phyloP scores from a whole-genome alignment of 2,113 vertebrate genomes.

The Cyanistes caeruleus region DNA sequence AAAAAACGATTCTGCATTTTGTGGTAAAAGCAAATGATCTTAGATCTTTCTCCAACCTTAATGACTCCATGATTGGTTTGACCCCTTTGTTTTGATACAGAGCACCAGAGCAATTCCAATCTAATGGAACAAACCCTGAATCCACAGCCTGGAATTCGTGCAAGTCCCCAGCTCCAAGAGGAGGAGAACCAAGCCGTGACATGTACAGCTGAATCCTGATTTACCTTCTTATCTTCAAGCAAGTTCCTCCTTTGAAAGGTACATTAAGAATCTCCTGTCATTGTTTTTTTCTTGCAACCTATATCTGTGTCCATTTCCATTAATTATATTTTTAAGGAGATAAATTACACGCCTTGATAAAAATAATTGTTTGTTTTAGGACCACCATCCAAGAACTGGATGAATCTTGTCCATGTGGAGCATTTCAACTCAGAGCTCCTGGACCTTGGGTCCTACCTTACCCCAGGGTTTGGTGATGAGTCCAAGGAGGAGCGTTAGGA shows the following conservation, averaged over 20 bases:
- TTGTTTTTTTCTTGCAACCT: not conserved
- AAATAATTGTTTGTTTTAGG: not conserved
- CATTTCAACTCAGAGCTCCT: not conserved
- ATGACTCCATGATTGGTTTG: not conserved
- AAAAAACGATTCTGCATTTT: not conserved
- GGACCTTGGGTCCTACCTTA: not conserved
- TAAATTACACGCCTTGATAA: not conserved
- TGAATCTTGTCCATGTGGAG: not conserved
- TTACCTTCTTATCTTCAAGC: not conserved
- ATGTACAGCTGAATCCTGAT: not conserved
- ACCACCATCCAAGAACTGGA: not conserved
- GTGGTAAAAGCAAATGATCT: not conserved
- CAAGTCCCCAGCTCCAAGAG: not conserved
- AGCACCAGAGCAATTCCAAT: not conserved
- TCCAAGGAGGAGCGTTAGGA: not conserved
- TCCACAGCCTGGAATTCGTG: accelerated
- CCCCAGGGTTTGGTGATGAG: not conserved
- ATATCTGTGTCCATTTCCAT: not conserved
- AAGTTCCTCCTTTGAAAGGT: not conserved
- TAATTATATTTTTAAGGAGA: not conserved
- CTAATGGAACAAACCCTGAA: not conserved
- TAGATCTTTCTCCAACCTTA: not conserved
- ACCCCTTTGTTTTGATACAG: not conserved
- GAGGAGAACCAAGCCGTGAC: not conserved
- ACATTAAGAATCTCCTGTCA: not conserved